Conservation (phyloP, 2,888 invertebrate species). For the Latrodectus elegans region DNA sequence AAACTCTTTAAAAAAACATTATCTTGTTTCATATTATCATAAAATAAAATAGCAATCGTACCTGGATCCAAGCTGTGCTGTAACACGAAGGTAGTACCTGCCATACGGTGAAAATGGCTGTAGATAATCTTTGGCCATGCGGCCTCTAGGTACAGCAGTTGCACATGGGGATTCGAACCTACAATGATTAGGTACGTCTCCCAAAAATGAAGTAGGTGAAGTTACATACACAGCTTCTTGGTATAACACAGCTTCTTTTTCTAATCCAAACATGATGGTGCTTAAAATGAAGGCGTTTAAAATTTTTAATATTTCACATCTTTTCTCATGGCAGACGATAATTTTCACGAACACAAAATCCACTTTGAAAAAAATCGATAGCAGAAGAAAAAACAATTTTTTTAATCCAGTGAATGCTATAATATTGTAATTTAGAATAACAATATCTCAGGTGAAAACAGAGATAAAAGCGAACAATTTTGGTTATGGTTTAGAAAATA, state of each 20-base stretch:
- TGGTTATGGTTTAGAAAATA: too few species aligned
- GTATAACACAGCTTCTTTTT: conserved; percentile 65
- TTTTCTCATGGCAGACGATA: too few species aligned
- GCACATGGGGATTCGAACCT: conserved; percentile 57
- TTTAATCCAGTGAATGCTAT: too few species aligned
- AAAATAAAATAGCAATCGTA: conserved; percentile 2
- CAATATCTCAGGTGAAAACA: too few species aligned
- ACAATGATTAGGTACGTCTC: conserved; percentile 46
- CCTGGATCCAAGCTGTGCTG: conserved; percentile 55
- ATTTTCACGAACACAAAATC: too few species aligned
- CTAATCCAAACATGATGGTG: conserved; percentile 65
- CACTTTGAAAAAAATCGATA: too few species aligned
- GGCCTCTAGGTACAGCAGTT: conserved; percentile 36
- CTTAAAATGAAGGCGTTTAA: background rate
- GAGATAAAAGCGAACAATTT: too few species aligned
- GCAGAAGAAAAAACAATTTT: too few species aligned
- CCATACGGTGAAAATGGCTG: conserved; percentile 68
- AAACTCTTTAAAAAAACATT: too few species aligned
- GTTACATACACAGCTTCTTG: conserved; percentile 68
- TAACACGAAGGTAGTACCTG: conserved; percentile 60
- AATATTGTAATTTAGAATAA: too few species aligned
- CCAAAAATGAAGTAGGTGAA: conserved; percentile 45
- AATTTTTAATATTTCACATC: background rate
- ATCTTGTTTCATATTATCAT: too few species aligned
- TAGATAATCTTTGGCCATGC: conserved; percentile 54